Evolutionary conservation across 2,888 invertebrate genomes (phyloP), one percentile per base, ranked within the genome.

Genomic region (Drosophila algonquin): DNA sequence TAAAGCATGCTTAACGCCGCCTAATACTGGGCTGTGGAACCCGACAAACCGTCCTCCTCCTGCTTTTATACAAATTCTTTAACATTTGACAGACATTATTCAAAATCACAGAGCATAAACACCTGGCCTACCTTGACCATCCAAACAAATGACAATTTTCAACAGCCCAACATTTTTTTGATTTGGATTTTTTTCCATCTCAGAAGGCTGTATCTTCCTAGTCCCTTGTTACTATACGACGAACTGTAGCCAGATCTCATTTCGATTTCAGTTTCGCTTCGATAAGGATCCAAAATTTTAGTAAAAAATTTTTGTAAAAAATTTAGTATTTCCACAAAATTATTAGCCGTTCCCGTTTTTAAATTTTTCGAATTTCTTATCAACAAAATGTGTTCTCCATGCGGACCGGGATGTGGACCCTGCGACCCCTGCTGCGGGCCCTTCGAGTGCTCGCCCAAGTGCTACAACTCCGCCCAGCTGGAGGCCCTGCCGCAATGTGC

Each of bases 401-500:
- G 81, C 50, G 75, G 79, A 12, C 84, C 88, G 12, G 40, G 40
- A 40, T 88, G 86, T 73, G 77, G 82, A 64, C 90, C 90, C 52
- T 90, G 90, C 55, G 90, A 90, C 81, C 90, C 90, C 5, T 90
- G 90, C 67, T 84, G 90, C 57, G 89, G 88, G 63, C 90, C 90
- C n/a, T 90, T 89, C 61, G 89, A 90, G 90, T 84, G 89, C 63
- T 90, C 89, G 2, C 90, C 91, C 30, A 90, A 90, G 87, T 90
- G 90, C 64, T 91, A 90, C 72, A 89, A 90, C 50, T 85, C 90
- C 44, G 87, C 90, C 12, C 91, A 91, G 56, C 60, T 91, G 56
- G 90, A 90, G 48, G 89, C 90, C 4, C 65, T 91, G 62, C 91
- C 91, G 30, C 91, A 91, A 76, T 91, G 91, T 68, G 90, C 90